These are phyloP conservation scores for Cirrhinus mrigala DNA, from an alignment of 2,797 vertebrate species.

Conservation along the genomic window DNA sequence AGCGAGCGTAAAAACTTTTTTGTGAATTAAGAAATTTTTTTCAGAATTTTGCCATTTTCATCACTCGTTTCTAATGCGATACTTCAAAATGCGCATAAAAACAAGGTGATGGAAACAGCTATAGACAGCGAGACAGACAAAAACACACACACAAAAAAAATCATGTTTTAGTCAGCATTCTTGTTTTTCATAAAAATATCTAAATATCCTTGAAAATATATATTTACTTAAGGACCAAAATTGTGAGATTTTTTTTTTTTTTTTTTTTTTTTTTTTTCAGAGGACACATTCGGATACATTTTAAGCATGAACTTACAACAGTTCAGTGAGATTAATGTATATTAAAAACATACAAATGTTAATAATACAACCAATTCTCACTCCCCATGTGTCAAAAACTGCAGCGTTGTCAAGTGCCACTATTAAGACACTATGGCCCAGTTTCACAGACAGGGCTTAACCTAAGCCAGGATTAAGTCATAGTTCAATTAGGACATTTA, in stretches of 20 bases:
- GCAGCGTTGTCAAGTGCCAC: neutral
- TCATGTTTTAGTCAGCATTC: neutral
- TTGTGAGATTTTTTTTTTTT: no score
- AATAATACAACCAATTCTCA: neutral
- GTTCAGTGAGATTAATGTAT: neutral
- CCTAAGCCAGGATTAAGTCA: no score
- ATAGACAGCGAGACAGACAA: neutral
- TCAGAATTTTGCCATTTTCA: no score
- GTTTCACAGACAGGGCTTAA: no score
- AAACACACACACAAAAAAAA: neutral
- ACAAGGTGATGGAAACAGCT: no score
- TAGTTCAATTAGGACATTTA: no score
- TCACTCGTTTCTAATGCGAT: no score
- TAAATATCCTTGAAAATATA: neutral
- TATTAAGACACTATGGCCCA: no score
- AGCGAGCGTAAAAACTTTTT: no score
- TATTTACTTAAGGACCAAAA: neutral
- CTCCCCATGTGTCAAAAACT: neutral
- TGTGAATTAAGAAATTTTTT: no score
- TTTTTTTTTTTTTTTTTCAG: neutral
- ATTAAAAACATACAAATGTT: neutral
- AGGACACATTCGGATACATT: neutral
- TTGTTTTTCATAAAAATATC: neutral
- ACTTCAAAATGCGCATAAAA: no score
- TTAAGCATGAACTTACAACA: neutral